Percentiles rank a stretch among this genome's conserved stretches.
These are phyloP conservation scores for Zaprionus nigranus DNA, from an alignment of 1,140 invertebrate species.

Conservation along the genomic window DNA sequence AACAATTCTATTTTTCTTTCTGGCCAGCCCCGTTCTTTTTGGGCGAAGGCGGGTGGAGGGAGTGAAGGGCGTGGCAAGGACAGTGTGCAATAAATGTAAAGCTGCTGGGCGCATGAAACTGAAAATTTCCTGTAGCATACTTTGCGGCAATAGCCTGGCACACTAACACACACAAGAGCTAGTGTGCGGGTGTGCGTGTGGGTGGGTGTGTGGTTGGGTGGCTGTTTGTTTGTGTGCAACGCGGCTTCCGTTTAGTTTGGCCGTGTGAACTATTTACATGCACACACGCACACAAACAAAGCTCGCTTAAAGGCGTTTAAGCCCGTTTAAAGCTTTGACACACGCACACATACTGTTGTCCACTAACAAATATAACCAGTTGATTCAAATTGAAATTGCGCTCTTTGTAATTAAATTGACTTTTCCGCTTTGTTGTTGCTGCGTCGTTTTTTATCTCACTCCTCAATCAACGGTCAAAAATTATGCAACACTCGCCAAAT, in stretches of 20 bases:
- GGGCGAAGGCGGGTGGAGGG: neutral
- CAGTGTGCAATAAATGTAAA: conserved; percentile 72
- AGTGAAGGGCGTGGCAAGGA: conserved; percentile 44
- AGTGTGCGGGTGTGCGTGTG: neutral
- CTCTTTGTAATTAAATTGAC: conserved; percentile 80
- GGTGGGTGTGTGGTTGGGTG: conserved; percentile 7
- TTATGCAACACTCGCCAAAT: conserved; percentile 54
- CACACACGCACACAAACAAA: conserved; percentile 21
- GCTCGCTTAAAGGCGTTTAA: conserved; percentile 50
- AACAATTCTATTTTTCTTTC: conserved; percentile 79
- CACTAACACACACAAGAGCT: conserved; percentile 56
- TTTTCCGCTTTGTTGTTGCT: conserved; percentile 47
- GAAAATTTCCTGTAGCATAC: conserved; percentile 79
- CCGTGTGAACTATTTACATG: conserved; percentile 77
- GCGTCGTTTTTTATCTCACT: conserved; percentile 8
- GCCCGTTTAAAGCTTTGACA: conserved; percentile 47
- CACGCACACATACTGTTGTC: conserved; percentile 12
- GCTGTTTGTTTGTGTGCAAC: conserved; percentile 17
- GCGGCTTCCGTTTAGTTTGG: conserved; percentile 71
- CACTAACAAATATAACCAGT: conserved; percentile 19
- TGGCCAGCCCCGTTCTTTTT: conserved; percentile 13
- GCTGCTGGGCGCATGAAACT: conserved; percentile 73
- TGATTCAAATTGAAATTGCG: conserved; percentile 74
- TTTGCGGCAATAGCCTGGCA: conserved; percentile 66
- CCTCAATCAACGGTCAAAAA: conserved; percentile 54